phyloP scores from a whole-genome alignment of 2,113 vertebrate genomes.

The Dendrocopos noguchii region DNA sequence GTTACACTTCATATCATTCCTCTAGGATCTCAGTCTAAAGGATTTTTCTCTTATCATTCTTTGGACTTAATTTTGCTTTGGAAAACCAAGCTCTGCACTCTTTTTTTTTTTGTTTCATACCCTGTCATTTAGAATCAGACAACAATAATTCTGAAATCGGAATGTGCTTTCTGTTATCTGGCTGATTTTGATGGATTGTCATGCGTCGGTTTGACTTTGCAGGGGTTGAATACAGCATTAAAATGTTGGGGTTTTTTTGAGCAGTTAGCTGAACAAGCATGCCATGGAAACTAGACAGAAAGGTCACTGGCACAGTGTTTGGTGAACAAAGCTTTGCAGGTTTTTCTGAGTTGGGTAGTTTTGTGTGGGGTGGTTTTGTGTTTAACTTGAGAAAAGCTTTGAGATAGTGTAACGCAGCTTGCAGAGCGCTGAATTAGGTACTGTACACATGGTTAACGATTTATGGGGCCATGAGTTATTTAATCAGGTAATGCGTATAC shows the following conservation, averaged over 20 bases:
- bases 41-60: constrained; percentile 12
- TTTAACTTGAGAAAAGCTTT: constrained; percentile 15
- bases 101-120: constrained; percentile 62
- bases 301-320: constrained; percentile 57
- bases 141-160: constrained; percentile 58
- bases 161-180: constrained; percentile 69
- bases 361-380: not conserved
- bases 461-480: constrained; percentile 65
- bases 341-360: not conserved
- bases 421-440: constrained; percentile 49
- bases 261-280: constrained; percentile 67
- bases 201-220: constrained; percentile 68
- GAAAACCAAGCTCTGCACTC: constrained; percentile 37
- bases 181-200: constrained; percentile 76
- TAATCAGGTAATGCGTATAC: constrained; percentile 44
- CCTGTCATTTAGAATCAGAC: constrained; percentile 61
- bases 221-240: constrained; percentile 63
- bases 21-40: constrained; percentile 11
- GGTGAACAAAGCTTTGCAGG: constrained; percentile 20
- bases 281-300: constrained; percentile 46
- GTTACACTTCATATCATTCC: constrained; percentile 37
- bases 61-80: constrained; percentile 58
- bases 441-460: constrained; percentile 62
- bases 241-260: constrained; percentile 49
- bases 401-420: constrained; percentile 15